These are phyloP conservation scores for Pammene fasciana DNA, from an alignment of 2,888 invertebrate genomes.

Conservation along the genomic window DNA sequence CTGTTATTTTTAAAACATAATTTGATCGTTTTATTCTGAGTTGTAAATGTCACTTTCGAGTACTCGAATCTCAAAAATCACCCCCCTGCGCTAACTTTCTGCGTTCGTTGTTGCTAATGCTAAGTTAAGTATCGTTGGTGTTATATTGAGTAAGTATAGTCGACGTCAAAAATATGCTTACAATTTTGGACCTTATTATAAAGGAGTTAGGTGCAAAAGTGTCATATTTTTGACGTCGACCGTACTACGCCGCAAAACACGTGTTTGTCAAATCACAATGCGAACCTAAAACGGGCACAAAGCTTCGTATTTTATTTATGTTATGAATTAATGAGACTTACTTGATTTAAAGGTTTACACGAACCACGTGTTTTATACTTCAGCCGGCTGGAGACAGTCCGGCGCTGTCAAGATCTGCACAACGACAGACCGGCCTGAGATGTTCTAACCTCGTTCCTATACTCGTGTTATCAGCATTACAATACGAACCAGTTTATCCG, in stretches of 20 bases:
- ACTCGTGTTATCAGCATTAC: slow-evolving; percentile 32
- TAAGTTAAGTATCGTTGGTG: not conserved
- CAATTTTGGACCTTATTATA: too few relatives aligned
- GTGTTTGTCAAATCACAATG: slow-evolving; percentile 8
- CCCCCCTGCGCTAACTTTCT: slow-evolving; percentile 7
- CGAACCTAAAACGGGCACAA: not conserved
- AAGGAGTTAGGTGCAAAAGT: too few relatives aligned
- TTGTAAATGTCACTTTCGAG: too few relatives aligned
- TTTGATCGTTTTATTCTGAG: too few relatives aligned
- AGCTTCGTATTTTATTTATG: not conserved
- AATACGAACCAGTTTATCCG: slow-evolving; percentile 26
- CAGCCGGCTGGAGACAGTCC: slow-evolving; percentile 58
- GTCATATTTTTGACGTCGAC: too few relatives aligned
- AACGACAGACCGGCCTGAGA: slow-evolving; percentile 66
- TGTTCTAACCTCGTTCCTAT: slow-evolving; percentile 11
- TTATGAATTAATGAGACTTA: slow-evolving; percentile 56
- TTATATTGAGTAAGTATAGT: not conserved
- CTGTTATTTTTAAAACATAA: too few relatives aligned
- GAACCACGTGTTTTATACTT: slow-evolving; percentile 72
- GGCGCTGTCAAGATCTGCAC: slow-evolving; percentile 69
- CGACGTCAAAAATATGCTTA: too few relatives aligned
- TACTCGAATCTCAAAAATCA: too few relatives aligned
- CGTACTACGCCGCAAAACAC: not conserved
- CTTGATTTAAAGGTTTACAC: slow-evolving; percentile 63
- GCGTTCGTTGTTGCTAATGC: slow-evolving; percentile 12